Evolutionary conservation across 1,140 invertebrate species (phyloP).

Genomic region (Drosophila murphyi): DNA sequence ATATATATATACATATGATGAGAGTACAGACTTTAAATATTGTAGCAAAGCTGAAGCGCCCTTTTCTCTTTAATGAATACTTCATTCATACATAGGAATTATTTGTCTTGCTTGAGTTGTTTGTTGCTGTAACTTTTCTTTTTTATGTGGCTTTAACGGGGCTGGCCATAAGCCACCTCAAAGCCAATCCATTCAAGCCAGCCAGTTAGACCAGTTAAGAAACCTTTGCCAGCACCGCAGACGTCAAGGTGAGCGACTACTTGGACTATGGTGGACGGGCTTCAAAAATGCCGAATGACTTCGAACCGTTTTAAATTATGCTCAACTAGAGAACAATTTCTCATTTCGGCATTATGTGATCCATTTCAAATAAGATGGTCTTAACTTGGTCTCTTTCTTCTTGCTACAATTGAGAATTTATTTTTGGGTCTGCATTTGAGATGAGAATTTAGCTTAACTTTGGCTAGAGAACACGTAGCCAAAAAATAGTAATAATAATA

Average conservation of each 20-base stretch:
- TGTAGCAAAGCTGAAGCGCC: too few species aligned
- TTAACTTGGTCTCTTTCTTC: background rate
- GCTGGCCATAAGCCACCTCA: constrained; percentile 20
- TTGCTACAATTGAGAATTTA: background rate
- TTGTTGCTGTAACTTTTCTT: background rate
- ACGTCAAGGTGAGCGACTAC: constrained; percentile 29
- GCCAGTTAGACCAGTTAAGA: constrained; percentile 19
- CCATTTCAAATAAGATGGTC: background rate
- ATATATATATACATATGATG: too few species aligned
- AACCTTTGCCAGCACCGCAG: background rate
- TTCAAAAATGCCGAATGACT: constrained; percentile 1
- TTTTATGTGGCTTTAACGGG: background rate
- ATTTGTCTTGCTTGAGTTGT: too few species aligned
- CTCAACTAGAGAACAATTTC: too few species aligned
- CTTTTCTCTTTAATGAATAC: too few species aligned
- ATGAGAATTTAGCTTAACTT: constrained; percentile 30
- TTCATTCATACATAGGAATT: too few species aligned
- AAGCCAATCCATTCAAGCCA: background rate
- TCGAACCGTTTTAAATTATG: background rate
- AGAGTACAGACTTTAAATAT: too few species aligned
- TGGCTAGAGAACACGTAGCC: background rate
- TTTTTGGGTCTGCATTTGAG: background rate
- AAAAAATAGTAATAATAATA: background rate
- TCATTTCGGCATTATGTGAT: background rate
- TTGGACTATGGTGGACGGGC: background rate